Percentiles rank a stretch among this genome's conserved stretches.
phyloP scores from a whole-genome alignment of 2,888 invertebrate species.

The Agonopterix heracliana region DNA sequence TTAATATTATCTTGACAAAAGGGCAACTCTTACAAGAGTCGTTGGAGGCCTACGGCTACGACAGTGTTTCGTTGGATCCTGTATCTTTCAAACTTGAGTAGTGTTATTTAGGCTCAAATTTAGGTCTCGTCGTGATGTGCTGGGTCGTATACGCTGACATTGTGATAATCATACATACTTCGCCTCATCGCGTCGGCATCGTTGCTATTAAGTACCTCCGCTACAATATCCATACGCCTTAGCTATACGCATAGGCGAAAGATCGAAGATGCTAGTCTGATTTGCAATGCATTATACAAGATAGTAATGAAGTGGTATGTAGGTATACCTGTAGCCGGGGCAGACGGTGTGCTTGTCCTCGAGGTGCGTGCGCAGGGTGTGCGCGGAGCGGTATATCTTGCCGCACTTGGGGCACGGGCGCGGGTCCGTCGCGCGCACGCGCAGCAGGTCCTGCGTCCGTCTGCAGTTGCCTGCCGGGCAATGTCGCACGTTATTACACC shows the following conservation, averaged over 20 bases:
- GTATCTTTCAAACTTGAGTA: background rate
- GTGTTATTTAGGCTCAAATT: no score
- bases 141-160: no score
- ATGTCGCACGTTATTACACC: background rate
- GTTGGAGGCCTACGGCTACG: background rate
- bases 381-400: conserved; percentile 93
- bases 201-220: no score
- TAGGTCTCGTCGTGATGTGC: no score
- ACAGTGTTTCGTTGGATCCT: background rate
- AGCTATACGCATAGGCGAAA: no score
- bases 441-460: conserved; percentile 87
- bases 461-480: conserved; percentile 76
- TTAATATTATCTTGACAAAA: no score
- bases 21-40: no score
- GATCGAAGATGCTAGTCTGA: background rate
- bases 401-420: conserved; percentile 95
- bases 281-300: background rate
- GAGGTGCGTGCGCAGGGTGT: conserved; percentile 92
- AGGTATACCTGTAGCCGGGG: conserved; percentile 83
- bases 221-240: no score
- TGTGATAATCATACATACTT: no score
- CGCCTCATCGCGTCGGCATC: no score
- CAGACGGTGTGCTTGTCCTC: conserved; percentile 96
- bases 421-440: conserved; percentile 94
- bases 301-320: background rate